phyloP scores from a whole-genome alignment of 2,888 invertebrate genomes.

The Molanna angustata region DNA sequence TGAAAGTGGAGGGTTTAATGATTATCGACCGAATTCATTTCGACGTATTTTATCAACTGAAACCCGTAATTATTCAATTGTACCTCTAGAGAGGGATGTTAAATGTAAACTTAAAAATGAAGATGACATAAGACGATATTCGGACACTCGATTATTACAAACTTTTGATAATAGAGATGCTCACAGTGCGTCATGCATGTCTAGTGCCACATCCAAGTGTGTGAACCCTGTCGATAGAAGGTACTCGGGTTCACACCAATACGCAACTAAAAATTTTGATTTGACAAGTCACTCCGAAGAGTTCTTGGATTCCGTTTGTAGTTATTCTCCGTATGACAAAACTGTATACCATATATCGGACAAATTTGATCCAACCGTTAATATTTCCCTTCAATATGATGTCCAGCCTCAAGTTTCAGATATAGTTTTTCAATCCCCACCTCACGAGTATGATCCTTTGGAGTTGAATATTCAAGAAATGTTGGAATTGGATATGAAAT shows the following conservation, averaged over 20 bases:
- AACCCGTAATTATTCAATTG: slow-evolving; percentile 29
- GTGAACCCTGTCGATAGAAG: slow-evolving; percentile 44
- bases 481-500: slow-evolving; percentile 50
- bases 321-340: slow-evolving; percentile 29
- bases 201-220: slow-evolving; percentile 16
- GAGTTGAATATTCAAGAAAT: slow-evolving; percentile 46
- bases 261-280: slow-evolving; percentile 18
- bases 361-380: slow-evolving; percentile 26
- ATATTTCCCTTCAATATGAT: slow-evolving; percentile 22
- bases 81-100: slow-evolving; percentile 29
- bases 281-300: slow-evolving; percentile 28
- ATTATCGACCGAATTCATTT: slow-evolving; percentile 47
- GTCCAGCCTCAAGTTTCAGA: slow-evolving; percentile 36
- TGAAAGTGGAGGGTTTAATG: slow-evolving; percentile 54
- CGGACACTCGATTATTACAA: slow-evolving; percentile 44
- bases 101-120: slow-evolving; percentile 22
- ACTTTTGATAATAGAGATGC: slow-evolving; percentile 33
- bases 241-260: slow-evolving; percentile 33
- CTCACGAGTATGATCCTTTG: slow-evolving; percentile 52
- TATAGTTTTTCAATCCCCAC: slow-evolving; percentile 38
- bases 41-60: slow-evolving; percentile 37
- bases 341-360: slow-evolving; percentile 47
- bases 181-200: slow-evolving; percentile 40
- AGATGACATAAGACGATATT: slow-evolving; percentile 42
- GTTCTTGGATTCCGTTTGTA: slow-evolving; percentile 22